Evolutionary conservation across 2,888 invertebrate genomes (phyloP).

Genomic region (Tortricodes alternella): DNA sequence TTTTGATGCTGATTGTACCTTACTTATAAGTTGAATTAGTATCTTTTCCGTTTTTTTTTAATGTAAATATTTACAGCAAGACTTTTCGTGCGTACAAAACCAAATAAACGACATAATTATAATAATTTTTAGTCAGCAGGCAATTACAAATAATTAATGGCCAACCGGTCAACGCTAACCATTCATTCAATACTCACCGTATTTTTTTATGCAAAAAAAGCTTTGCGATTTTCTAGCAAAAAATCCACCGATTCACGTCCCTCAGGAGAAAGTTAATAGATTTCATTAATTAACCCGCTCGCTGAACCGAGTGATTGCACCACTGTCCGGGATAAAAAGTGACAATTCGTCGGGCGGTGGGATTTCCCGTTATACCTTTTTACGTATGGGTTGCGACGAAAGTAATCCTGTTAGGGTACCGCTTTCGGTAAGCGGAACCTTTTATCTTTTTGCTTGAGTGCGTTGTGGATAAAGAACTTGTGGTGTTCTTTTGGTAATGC

Average conservation of each 20-base stretch:
- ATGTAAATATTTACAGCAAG: too few species aligned
- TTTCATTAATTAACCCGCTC: conserved; percentile 82
- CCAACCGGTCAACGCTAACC: conserved; percentile 41
- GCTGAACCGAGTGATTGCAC: conserved; percentile 79
- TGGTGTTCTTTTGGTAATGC: neutral
- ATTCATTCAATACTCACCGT: conserved; percentile 36
- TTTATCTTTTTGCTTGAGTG: conserved; percentile 28
- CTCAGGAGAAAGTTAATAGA: conserved; percentile 79
- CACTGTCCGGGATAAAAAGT: conserved; percentile 66
- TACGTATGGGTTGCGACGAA: conserved; percentile 44
- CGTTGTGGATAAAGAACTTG: conserved; percentile 12
- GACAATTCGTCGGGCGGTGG: conserved; percentile 63
- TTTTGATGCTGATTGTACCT: too few species aligned
- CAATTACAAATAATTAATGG: conserved; percentile 7
- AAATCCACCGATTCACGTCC: conserved; percentile 43
- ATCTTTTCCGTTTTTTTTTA: too few species aligned
- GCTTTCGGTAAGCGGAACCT: conserved; percentile 33
- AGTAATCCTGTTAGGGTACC: conserved; percentile 48
- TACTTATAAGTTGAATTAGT: too few species aligned
- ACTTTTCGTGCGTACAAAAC: too few species aligned
- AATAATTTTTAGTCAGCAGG: neutral
- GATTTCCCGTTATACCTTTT: conserved; percentile 61
- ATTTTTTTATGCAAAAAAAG: conserved; percentile 60
- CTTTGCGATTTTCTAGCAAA: conserved; percentile 45
- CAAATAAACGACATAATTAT: neutral